Evolutionary conservation across 2,888 invertebrate species (phyloP).

Genomic region (Thymelicus acteon): DNA sequence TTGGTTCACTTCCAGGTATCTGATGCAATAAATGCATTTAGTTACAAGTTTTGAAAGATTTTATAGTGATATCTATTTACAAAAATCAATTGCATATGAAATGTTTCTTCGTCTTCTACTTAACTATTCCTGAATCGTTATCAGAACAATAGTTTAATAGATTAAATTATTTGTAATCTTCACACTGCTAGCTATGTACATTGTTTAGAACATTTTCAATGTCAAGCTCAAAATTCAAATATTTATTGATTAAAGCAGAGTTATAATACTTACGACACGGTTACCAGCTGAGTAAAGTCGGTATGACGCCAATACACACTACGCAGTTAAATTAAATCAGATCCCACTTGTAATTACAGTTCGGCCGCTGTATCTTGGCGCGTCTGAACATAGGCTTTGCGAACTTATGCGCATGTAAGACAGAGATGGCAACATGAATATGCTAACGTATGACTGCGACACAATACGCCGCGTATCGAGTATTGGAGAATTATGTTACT

Average conservation of each 20-base stretch:
- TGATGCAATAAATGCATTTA: too few species aligned
- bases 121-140: neutral
- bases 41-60: too few species aligned
- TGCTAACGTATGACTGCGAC: too few species aligned
- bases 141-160: neutral
- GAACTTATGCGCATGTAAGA: too few species aligned
- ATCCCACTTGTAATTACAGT: neutral
- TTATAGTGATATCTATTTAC: too few species aligned
- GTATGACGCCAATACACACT: conserved; percentile 14
- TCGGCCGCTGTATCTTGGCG: too few species aligned
- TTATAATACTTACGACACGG: neutral
- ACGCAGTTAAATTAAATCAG: conserved; percentile 4
- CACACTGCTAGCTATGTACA: neutral
- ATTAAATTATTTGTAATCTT: neutral
- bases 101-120: neutral
- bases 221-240: conserved; percentile 4
- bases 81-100: too few species aligned
- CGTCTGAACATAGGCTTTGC: too few species aligned
- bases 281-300: conserved; percentile 9
- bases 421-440: too few species aligned
- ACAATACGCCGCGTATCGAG: too few species aligned
- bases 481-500: too few species aligned
- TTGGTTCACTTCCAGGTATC: too few species aligned
- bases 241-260: neutral
- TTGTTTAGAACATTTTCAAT: neutral